Evolutionary conservation across 2,113 vertebrate species (phyloP).

Genomic region (Nesoenas mayeri): DNA sequence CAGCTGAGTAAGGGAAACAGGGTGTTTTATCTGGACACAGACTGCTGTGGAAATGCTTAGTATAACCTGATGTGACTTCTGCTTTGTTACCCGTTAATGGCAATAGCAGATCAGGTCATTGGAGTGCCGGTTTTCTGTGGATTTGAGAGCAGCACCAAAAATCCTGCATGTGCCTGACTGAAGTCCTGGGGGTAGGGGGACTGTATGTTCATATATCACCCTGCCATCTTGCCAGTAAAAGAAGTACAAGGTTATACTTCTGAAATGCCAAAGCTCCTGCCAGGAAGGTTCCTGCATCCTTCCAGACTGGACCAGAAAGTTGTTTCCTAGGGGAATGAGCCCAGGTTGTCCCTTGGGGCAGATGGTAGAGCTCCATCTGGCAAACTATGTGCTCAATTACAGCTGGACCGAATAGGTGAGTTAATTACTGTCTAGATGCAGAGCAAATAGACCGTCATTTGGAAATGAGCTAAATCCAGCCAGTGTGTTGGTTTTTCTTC

Average conservation of each 20-base stretch:
- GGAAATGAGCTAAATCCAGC: not conserved
- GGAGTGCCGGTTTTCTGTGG: not conserved
- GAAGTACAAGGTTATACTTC: too few species aligned
- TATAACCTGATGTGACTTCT: not conserved
- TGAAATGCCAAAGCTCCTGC: too few species aligned
- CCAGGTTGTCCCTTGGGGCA: too few species aligned
- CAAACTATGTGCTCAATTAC: too few species aligned
- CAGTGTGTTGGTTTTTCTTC: not conserved
- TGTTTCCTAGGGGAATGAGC: too few species aligned
- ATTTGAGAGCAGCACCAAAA: too few species aligned
- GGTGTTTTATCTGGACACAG: not conserved
- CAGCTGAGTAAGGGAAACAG: not conserved
- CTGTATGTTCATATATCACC: accelerated
- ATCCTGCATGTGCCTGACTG: not conserved
- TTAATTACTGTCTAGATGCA: not conserved
- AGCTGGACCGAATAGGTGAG: too few species aligned
- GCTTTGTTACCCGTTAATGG: not conserved
- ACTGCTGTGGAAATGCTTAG: not conserved
- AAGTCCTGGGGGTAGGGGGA: not conserved
- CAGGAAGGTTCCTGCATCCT: too few species aligned
- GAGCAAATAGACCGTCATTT: not conserved
- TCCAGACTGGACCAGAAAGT: too few species aligned
- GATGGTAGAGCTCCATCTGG: too few species aligned
- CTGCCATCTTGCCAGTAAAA: not conserved
- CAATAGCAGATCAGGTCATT: accelerated